A percentile compares a stretch with the other conserved stretches of the same genome.
Evolutionary conservation across 1,140 invertebrate genomes (phyloP).

Genomic region (Leguminivora glycinivorella): DNA sequence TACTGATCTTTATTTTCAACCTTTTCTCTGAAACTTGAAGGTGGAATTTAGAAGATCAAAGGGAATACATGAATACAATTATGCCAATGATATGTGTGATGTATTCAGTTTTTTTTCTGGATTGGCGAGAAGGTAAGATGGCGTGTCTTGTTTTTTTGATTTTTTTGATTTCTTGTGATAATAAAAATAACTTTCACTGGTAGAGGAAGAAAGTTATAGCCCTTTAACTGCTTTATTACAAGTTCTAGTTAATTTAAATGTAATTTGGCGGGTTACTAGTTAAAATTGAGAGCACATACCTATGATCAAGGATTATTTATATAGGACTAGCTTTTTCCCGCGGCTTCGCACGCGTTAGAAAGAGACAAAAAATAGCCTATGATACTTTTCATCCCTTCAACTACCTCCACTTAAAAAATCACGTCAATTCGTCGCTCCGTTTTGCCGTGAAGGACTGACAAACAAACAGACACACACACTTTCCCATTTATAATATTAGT

Average conservation of each 20-base stretch:
- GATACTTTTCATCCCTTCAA: no score
- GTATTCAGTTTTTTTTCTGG: conserved; percentile 12
- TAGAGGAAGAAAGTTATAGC: background rate
- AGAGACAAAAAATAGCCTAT: no score
- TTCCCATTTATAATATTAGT: no score
- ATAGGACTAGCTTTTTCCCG: no score
- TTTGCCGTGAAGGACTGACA: no score
- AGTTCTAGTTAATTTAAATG: background rate
- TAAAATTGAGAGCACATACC: no score
- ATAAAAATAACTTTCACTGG: background rate
- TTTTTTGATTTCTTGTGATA: background rate
- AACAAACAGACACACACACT: no score
- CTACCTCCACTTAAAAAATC: no score
- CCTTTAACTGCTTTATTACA: background rate
- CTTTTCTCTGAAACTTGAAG: background rate
- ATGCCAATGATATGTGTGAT: background rate
- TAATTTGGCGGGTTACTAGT: no score
- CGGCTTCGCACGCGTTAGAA: no score
- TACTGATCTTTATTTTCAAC: background rate
- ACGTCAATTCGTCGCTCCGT: no score
- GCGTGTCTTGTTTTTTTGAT: background rate
- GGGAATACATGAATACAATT: background rate
- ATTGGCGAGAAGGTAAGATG: background rate
- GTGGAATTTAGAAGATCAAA: background rate
- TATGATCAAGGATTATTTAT: no score